Conservation (phyloP, 2,888 invertebrate genomes). For the Ypsolopha sequella region DNA sequence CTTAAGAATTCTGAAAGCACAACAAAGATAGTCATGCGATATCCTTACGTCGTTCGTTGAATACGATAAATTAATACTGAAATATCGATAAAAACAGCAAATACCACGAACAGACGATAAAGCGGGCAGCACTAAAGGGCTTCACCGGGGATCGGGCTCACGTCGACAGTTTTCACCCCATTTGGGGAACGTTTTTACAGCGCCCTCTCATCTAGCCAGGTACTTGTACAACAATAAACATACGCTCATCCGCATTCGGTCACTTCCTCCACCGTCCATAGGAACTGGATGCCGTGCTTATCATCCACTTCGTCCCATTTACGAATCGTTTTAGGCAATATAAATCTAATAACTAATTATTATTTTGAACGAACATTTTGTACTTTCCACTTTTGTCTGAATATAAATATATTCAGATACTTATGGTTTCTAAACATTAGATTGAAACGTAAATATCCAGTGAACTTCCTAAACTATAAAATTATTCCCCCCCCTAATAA, state of each 20-base stretch:
- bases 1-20: not conserved
- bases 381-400: no score
- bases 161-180: slow-evolving; percentile 54
- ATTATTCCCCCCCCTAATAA: not conserved
- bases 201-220: slow-evolving; percentile 19
- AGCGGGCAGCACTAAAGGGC: slow-evolving; percentile 8
- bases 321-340: no score
- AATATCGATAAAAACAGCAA: not conserved
- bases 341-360: no score
- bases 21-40: not conserved
- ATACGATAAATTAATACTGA: not conserved
- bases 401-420: no score
- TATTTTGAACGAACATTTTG: no score
- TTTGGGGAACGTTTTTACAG: slow-evolving; percentile 45
- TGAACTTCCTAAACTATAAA: not conserved
- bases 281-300: no score
- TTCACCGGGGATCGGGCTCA: slow-evolving; percentile 28
- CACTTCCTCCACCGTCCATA: no score
- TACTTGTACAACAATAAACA: slow-evolving; percentile 25
- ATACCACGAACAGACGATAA: not conserved
- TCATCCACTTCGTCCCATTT: no score
- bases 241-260: slow-evolving; percentile 13
- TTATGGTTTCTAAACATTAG: no score
- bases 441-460: no score
- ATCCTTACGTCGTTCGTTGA: no score